These are phyloP conservation scores for Brenthis ino DNA, from an alignment of 2,888 invertebrate species.

Conservation along the genomic window DNA sequence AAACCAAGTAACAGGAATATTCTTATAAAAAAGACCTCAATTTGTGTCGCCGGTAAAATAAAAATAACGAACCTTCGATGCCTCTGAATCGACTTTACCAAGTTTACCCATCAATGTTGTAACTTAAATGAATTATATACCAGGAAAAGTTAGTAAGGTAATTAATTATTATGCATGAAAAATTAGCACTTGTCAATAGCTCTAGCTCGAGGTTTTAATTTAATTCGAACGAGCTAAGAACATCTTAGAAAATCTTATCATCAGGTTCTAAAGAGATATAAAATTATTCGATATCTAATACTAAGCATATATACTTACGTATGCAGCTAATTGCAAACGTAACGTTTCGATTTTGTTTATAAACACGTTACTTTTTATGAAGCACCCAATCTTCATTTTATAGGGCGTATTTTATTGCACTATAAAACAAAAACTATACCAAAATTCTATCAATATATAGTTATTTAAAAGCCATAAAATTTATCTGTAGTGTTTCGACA, in stretches of 20 bases:
- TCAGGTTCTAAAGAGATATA: neutral
- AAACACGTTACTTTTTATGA: conserved; percentile 13
- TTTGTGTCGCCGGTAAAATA: conserved; percentile 73
- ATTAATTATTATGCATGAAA: conserved; percentile 30
- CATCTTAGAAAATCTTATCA: conserved; percentile 6
- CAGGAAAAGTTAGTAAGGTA: conserved; percentile 35
- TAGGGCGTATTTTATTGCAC: conserved; percentile 11
- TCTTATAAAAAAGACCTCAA: conserved; percentile 74
- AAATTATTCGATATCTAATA: no score
- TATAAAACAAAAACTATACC: conserved; percentile 16
- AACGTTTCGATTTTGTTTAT: neutral
- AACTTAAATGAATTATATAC: conserved; percentile 43
- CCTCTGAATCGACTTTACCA: conserved; percentile 57
- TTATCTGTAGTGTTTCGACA: conserved; percentile 20
- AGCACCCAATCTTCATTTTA: conserved; percentile 16
- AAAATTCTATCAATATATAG: conserved; percentile 19
- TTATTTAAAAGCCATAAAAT: conserved; percentile 17
- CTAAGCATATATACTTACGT: neutral
- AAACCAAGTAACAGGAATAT: conserved; percentile 75
- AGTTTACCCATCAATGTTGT: conserved; percentile 52
- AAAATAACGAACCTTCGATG: conserved; percentile 58
- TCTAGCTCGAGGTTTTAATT: conserved; percentile 14
- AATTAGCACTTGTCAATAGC: conserved; percentile 24
- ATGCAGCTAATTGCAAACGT: no score
- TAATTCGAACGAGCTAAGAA: neutral